Base-by-base conservation (phyloP, 1,140 invertebrate genomes). In the Gonioctena quinquepunctata region DNA sequence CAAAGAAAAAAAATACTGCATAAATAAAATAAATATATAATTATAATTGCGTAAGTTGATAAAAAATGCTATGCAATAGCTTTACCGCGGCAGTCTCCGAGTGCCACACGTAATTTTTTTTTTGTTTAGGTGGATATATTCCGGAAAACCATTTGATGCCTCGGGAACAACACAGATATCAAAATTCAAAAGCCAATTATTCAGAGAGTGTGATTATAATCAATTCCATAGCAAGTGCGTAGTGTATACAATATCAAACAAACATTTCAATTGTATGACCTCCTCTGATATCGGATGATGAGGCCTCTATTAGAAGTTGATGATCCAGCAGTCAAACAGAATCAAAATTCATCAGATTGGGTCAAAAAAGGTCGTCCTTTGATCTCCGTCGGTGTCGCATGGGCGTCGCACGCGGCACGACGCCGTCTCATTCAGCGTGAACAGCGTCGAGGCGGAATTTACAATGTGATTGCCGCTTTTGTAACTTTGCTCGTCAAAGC, bases 391-490 rank as follows among this genome's bases (percentile, higher is more conserved):
- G 66, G 71, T 65, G 76, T 69, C 69, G 66, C 73, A 69, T 54
- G 57, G 69, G 67, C 69, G 66, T 63, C 49, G 74, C 76, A 76
- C 76, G 76, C 75, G 76, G 52, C 68, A 25, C 60, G 67, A 71
- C 78, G 76, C 59, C 76, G 77, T 69, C 74, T 73, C 70, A 78
- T 79, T 77, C 67, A 76, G 60, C 56, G 26, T 50, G 73, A 78
- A 79, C 77, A 79, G 59, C 72, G 76, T 73, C 76, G 71, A 70
- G 78, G 78, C 68, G 77, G 78, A 80, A 80, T 80, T 77, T 79
- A 78, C 78, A 80, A 80, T 79, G 78, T 76, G 77, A 79, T 79
- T 77, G 74, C 66, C 62, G 77, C 76, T 76, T 56, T 76, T 77
- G 76, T 77, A 73, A 71, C 70, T 59, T 48, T 56, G 61, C 50